phyloP scores from a whole-genome alignment of 2,888 invertebrate species.

The Pseudeuparius sepicola region DNA sequence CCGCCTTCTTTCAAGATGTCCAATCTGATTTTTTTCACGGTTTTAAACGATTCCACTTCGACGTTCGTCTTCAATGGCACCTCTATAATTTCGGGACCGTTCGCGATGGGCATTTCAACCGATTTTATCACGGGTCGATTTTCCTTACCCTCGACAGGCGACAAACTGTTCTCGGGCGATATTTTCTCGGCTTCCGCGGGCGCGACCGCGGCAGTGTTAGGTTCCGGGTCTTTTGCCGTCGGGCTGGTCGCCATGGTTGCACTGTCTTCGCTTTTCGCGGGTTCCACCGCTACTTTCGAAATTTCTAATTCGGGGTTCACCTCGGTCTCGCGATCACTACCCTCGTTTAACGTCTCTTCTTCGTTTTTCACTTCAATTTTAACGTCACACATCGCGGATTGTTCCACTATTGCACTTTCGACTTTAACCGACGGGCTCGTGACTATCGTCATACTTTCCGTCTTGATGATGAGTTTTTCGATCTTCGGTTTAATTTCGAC shows the following conservation, averaged over 20 bases:
- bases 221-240: conserved; percentile 34
- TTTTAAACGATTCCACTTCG: conserved; percentile 36
- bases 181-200: conserved; percentile 36
- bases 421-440: conserved; percentile 15
- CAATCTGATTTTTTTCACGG: conserved; percentile 53
- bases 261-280: conserved; percentile 18
- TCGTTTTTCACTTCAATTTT: conserved; percentile 10
- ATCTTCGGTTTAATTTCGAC: conserved; percentile 22
- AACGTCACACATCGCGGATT: conserved; percentile 6
- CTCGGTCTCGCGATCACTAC: conserved; percentile 41
- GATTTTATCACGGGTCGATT: conserved; percentile 42
- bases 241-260: too few relatives aligned
- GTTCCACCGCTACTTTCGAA: conserved; percentile 7
- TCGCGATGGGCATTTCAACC: conserved; percentile 19
- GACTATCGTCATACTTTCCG: conserved; percentile 17
- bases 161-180: conserved; percentile 38
- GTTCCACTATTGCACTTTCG: conserved; percentile 18
- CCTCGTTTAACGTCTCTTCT: conserved; percentile 19
- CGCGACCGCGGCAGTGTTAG: conserved; percentile 37
- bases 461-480: conserved; percentile 21
- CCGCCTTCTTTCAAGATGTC: conserved; percentile 68
- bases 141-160: conserved; percentile 45
- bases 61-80: conserved; percentile 51
- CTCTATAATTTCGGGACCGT: conserved; percentile 33
- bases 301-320: background rate